Evolutionary conservation across 2,113 vertebrate genomes (phyloP), one percentile per base, ranked within the genome.

Genomic region (Ceyx margarethae): DNA sequence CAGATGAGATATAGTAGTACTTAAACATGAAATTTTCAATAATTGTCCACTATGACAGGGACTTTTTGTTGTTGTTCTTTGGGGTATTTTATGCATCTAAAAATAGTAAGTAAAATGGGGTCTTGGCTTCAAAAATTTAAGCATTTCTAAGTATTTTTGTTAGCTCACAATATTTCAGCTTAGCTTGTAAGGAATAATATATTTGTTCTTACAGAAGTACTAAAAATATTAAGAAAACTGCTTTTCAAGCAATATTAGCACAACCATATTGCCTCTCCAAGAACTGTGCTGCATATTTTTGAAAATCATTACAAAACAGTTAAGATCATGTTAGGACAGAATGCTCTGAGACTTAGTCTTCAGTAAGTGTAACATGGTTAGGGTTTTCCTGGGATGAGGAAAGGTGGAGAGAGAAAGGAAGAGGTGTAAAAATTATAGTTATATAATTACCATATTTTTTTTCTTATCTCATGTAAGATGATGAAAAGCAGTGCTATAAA

Each of bases 21-120:
- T 96, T 90, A 73, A 87, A 94, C 93, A 89, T 81, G 1, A 90
- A 89, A 81, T 85, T 90, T 37, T 87, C 54, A 66, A 5, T 87
- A 64, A 69, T 90, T 87, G 57, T 80, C 65, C 73, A 40, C 61
- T 77, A 16, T 1, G 3, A 33, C 19, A 48, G 2, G 48, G 51
- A 22, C 22, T 28, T 54, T 54, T 54, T 29, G 28, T 26, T 4
- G 42, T 77, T 89, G 68, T 72, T 57, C 2, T 17, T n/a, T 4
- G 3, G 15, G 4, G 4, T 68, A 54, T 91, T 90, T 26, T 69
- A 56, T 11, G 11, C 8, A 8, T 57, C 25, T 76, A 33, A 61
- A 87, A 81, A 35, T 5, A 83, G 28, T 40, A 56, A 26, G 9
- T 21, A 81, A 90, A 42, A 42, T 12, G 8, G 3, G 4, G 43